Evolutionary conservation across 2,113 vertebrate genomes (phyloP).

Genomic region (Danionella cerebrum): DNA sequence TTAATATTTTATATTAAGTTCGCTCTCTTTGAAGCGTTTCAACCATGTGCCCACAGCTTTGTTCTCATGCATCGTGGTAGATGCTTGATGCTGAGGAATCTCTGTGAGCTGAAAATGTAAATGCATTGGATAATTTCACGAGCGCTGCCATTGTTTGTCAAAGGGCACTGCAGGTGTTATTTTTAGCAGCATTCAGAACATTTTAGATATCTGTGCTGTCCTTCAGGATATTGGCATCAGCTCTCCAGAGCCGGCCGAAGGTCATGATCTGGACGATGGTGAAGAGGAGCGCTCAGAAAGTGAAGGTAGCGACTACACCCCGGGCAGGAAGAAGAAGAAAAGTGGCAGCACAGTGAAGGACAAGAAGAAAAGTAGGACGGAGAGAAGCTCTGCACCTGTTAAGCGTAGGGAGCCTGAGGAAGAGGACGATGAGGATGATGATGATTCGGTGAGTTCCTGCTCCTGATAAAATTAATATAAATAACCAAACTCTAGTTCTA

Average conservation of each 20-base stretch:
- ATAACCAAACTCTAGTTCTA: neutral
- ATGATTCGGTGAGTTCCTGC: conserved; percentile 72
- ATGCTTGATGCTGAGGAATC: no score
- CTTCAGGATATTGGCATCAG: conserved; percentile 78
- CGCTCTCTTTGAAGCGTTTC: no score
- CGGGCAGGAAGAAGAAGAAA: conserved; percentile 95
- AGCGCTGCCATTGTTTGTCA: no score
- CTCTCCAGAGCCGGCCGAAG: conserved; percentile 79
- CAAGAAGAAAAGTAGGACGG: conserved; percentile 77
- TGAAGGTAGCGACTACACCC: conserved; percentile 94
- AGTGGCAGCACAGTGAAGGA: conserved; percentile 78
- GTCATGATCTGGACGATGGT: conserved; percentile 55
- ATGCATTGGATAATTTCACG: no score
- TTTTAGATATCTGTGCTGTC: neutral
- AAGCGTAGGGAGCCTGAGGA: conserved; percentile 83
- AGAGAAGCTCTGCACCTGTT: conserved; percentile 47
- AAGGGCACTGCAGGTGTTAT: no score
- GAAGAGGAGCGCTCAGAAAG: conserved; percentile 86
- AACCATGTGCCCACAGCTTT: no score
- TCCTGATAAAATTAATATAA: neutral
- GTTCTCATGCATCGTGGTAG: no score
- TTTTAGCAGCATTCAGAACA: neutral
- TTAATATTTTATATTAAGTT: no score
- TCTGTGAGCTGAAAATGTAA: no score
- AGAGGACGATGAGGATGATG: conserved; percentile 80